A percentile compares a stretch with the other conserved stretches of the same genome.
These are phyloP conservation scores for Eucidaris tribuloides DNA, from an alignment of 35 echinoderm and acorn worm genomes.

Conservation along the genomic window DNA sequence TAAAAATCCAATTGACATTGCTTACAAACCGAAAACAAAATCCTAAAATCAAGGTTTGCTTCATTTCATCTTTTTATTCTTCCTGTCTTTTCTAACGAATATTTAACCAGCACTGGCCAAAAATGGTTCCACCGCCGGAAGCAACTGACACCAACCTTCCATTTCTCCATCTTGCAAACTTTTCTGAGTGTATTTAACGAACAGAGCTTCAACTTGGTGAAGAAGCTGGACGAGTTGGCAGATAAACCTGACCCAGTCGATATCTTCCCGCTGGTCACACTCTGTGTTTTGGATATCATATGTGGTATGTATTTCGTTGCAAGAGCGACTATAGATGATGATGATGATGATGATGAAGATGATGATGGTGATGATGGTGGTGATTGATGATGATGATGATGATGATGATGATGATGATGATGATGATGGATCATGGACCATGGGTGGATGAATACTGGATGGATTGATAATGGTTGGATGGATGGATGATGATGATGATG, in stretches of 20 bases:
- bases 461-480: too few species aligned
- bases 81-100: background rate
- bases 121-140: constrained; percentile 80
- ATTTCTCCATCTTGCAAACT: constrained; percentile 72
- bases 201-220: constrained; percentile 48
- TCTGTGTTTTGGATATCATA: constrained; percentile 82
- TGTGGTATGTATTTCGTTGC: too few species aligned
- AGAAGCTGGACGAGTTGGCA: constrained; percentile 32
- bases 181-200: constrained; percentile 85
- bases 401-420: too few species aligned
- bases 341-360: too few species aligned
- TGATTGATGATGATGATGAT: too few species aligned
- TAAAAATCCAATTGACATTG: background rate
- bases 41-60: background rate
- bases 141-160: constrained; percentile 81
- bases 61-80: background rate
- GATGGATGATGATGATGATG: too few species aligned
- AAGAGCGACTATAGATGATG: too few species aligned
- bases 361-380: too few species aligned
- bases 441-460: too few species aligned
- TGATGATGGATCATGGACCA: too few species aligned
- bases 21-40: background rate
- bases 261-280: constrained; percentile 71
- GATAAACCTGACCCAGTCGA: constrained; percentile 48
- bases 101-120: constrained; percentile 41